Evolutionary conservation across 2,113 vertebrate genomes (phyloP).

Genomic region (Myotis yumanensis): DNA sequence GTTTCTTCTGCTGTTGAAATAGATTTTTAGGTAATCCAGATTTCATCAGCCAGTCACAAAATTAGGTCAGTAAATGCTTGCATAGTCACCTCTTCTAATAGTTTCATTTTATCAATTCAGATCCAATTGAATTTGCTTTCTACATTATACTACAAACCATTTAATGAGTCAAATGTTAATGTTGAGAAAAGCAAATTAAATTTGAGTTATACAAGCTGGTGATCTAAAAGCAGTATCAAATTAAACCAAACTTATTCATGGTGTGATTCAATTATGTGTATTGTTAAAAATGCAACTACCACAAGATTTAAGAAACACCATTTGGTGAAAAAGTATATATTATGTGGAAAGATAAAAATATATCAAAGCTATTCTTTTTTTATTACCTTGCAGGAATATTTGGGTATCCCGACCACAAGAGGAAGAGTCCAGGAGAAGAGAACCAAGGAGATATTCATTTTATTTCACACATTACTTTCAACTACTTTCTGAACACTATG

Average conservation of each 20-base stretch:
- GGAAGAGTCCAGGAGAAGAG: not conserved
- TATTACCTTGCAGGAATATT: not conserved
- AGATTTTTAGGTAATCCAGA: not conserved
- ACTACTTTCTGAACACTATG: not conserved
- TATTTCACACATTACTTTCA: not conserved
- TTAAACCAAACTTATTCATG: not conserved
- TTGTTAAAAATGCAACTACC: constrained; percentile 42
- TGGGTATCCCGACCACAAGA: not conserved
- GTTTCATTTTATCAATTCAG: constrained; percentile 18
- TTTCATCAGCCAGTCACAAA: constrained; percentile 3
- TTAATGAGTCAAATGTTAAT: not conserved
- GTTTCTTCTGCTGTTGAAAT: not conserved
- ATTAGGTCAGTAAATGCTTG: not conserved
- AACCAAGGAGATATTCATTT: not conserved
- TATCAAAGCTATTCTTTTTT: not conserved
- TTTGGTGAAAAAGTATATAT: not conserved
- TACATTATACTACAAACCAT: not conserved
- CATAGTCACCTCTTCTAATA: not conserved
- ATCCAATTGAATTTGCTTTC: not conserved
- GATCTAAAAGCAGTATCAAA: not conserved
- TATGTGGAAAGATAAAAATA: not conserved
- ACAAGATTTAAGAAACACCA: not conserved
- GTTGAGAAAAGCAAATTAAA: not conserved
- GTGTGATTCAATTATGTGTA: not conserved
- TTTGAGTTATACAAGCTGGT: not conserved